These are phyloP conservation scores for Campylorhamphus procurvoides DNA, from an alignment of 2,113 vertebrate genomes.

Conservation along the genomic window DNA sequence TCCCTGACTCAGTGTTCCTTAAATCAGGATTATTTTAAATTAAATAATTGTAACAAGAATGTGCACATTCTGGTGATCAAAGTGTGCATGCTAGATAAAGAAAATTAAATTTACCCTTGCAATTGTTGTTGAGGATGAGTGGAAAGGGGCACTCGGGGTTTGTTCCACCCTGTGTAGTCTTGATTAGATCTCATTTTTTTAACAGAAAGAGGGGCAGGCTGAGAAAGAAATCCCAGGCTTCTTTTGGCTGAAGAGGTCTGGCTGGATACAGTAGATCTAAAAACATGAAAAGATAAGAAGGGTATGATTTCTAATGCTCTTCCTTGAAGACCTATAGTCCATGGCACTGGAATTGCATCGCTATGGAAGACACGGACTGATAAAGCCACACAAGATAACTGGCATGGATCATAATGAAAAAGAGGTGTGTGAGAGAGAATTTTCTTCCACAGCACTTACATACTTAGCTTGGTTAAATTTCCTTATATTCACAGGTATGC, in stretches of 20 bases:
- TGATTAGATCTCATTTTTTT: conserved; percentile 90
- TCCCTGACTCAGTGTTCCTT: background rate
- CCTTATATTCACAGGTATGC: background rate
- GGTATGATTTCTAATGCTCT: background rate
- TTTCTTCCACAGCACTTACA: background rate
- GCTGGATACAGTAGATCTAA: conserved; percentile 79
- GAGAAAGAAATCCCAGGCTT: conserved; percentile 89
- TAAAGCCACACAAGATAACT: background rate
- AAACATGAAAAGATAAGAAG: background rate
- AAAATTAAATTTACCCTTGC: conserved; percentile 84
- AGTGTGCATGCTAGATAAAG: background rate
- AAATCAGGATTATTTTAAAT: background rate
- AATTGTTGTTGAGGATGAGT: conserved; percentile 88
- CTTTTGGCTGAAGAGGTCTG: conserved; percentile 87
- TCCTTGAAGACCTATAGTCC: background rate
- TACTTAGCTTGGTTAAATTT: background rate
- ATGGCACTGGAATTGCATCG: background rate
- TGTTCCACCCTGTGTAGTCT: conserved; percentile 97
- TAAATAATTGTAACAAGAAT: background rate
- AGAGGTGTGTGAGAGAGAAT: background rate
- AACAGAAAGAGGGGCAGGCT: conserved; percentile 88
- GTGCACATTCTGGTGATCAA: background rate
- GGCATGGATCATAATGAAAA: background rate
- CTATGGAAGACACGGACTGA: background rate
- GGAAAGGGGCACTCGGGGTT: conserved; percentile 83